A percentile compares a stretch with the other conserved stretches of the same genome.
Evolutionary conservation across 2,113 vertebrate genomes (phyloP).

Genomic region (Ovibos moschatus): DNA sequence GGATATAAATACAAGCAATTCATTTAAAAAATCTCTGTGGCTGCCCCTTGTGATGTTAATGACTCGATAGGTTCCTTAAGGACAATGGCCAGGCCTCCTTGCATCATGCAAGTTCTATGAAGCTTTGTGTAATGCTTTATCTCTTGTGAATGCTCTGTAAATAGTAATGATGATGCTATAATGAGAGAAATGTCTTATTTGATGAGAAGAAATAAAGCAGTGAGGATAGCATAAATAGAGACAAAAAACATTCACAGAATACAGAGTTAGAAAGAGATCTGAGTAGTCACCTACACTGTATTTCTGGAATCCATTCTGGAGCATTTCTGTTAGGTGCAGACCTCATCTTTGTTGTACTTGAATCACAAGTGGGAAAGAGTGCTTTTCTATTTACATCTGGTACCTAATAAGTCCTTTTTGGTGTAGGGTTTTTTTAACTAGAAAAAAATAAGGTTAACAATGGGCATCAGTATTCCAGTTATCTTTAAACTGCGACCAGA

Average conservation of each 20-base stretch:
- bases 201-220: neutral
- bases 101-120: neutral
- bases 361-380: neutral
- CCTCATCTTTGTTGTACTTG: neutral
- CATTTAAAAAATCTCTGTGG: neutral
- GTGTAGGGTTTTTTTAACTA: neutral
- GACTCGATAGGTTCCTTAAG: neutral
- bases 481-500: neutral
- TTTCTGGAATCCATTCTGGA: neutral
- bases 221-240: neutral
- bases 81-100: neutral
- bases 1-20: neutral
- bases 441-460: neutral
- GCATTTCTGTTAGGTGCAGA: neutral
- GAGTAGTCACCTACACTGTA: neutral
- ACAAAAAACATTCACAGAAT: neutral
- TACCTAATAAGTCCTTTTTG: neutral
- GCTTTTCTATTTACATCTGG: neutral
- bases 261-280: neutral
- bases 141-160: neutral
- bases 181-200: neutral
- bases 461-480: neutral
- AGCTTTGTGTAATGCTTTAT: neutral
- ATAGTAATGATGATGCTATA: neutral
- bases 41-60: neutral